Base-by-base conservation (phyloP, 2,113 vertebrate genomes). In the Nipponia nippon region DNA sequence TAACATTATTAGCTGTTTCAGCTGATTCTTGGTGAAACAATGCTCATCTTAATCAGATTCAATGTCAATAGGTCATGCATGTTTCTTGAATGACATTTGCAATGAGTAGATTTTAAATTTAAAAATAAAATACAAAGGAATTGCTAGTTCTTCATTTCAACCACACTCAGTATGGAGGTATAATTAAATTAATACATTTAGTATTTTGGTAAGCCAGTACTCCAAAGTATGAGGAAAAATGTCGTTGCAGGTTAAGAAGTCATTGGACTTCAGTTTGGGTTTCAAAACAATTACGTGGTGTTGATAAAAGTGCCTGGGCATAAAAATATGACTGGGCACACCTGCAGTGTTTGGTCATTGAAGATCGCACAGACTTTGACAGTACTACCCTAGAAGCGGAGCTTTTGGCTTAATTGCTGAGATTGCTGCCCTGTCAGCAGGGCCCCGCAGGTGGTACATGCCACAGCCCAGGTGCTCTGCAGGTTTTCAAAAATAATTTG, bases 331-430 rank as follows among this genome's bases (percentile, higher is more conserved):
- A 2, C n/a, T 1, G 34, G 34, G 3, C 23, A 23, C 46, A 14
- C 13, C 50, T 50, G 53, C 63, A 21, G 36, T 10, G 0, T 27
- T 52, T 53, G 71, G 21, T 10, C 26, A 20, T 8, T 20, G 50
- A 55, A 36, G 50, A 49, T 70, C 20, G 46, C 2, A 0, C 5
- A 26, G 14, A 1, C 22, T 46, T 4, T 8, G 34, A 1, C 4
- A 3, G 47, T 3, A 3, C 11, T 11, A 7, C 17, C 4, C 15
- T 7, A 13, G 19, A 52, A 5, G 1, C 0, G 0, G 17, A 56
- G 61, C 61, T 42, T 7, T 2, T 21, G 88, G 71, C 53, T 61
- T 25, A 3, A 16, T 5, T 17, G 59, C 55, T 7, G 62, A 9
- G 7, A 0, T 10, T 16, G 3, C 22, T 85, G 82, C 70, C 38